Percentiles rank a stretch among this genome's conserved stretches.
These are phyloP conservation scores for Oreocharis arfaki DNA, from an alignment of 2,113 vertebrate genomes.

Conservation along the genomic window DNA sequence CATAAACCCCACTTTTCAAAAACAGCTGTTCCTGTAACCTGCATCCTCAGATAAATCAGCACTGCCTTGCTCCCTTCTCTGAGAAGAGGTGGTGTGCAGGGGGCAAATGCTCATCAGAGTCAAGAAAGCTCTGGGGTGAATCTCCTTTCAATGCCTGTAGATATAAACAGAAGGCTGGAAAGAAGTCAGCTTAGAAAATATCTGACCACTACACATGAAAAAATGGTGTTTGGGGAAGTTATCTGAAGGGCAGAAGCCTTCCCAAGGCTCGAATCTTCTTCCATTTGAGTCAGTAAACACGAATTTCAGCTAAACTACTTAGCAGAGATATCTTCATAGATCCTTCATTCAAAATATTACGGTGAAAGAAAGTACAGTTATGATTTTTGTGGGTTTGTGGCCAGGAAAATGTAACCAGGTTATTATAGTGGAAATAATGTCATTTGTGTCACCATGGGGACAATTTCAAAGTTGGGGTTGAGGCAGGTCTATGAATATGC, in stretches of 20 bases:
- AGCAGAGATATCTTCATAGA: neutral
- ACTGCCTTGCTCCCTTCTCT: neutral
- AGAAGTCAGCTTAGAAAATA: neutral
- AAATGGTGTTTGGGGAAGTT: neutral
- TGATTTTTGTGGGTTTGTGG: neutral
- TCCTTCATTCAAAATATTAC: neutral
- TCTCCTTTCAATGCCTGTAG: neutral
- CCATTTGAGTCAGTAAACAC: neutral
- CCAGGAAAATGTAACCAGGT: neutral
- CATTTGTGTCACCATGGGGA: neutral
- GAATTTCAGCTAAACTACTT: neutral
- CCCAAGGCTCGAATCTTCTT: neutral
- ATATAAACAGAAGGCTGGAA: neutral
- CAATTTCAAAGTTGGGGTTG: neutral
- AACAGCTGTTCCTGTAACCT: neutral
- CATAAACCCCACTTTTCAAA: neutral
- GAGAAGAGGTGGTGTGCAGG: rapidly evolving
- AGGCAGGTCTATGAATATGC: neutral
- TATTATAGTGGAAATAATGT: neutral
- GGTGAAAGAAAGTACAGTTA: neutral
- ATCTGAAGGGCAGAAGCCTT: neutral
- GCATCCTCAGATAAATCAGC: neutral
- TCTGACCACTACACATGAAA: neutral
- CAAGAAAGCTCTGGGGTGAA: neutral
- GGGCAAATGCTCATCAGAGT: neutral